phyloP scores from a whole-genome alignment of 2,888 invertebrate species.

The Sepiola atlantica region DNA sequence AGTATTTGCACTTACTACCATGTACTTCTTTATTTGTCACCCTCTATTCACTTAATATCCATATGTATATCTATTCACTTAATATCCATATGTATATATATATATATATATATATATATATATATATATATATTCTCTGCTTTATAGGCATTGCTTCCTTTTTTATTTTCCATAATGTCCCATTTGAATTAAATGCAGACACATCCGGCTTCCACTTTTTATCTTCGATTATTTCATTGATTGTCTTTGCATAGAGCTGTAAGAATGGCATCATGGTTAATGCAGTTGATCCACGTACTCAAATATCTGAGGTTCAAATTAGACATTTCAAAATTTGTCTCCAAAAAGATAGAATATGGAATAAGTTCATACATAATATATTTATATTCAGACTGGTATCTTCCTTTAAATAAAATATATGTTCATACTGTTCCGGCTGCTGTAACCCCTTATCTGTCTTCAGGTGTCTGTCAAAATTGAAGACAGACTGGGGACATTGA shows the following conservation, averaged over 20 bases:
- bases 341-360: not conserved
- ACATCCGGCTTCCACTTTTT: not conserved
- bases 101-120: no score
- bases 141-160: not conserved
- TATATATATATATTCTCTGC: no score
- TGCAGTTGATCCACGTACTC: not conserved
- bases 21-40: no score
- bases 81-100: no score
- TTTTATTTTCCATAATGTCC: not conserved
- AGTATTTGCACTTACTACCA: not conserved
- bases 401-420: no score
- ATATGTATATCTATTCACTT: not conserved
- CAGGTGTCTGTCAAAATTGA: no score
- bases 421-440: no score
- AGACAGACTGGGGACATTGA: no score
- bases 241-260: not conserved
- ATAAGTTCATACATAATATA: not conserved
- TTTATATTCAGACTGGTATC: not conserved
- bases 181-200: slow-evolving; percentile 16
- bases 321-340: not conserved
- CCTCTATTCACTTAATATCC: not conserved
- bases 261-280: not conserved
- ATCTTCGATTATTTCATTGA: not conserved
- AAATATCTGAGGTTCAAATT: not conserved
- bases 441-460: no score